A percentile compares a stretch with the other conserved stretches of the same genome.
Conservation (phyloP, 1,140 invertebrate genomes). For the Meloidogyne hapla region DNA sequence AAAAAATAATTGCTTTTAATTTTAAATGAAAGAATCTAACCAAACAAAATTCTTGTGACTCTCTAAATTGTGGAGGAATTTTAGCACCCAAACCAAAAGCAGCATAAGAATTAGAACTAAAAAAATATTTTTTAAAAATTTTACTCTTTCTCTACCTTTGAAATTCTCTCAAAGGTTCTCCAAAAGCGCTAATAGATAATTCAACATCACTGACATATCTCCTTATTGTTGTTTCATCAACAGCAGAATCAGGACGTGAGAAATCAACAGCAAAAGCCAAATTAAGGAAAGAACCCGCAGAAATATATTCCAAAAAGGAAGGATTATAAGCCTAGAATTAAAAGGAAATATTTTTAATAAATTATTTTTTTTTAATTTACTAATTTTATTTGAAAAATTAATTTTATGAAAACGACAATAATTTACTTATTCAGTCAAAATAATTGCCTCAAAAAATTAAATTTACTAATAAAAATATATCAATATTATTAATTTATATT, state of each 20-base stretch:
- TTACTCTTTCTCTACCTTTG: slow-evolving; percentile 22
- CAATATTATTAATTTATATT: too few relatives aligned
- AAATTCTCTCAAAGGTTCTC: slow-evolving; percentile 47
- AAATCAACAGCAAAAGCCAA: slow-evolving; percentile 58
- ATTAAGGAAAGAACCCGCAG: slow-evolving; percentile 48
- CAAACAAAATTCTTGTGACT: slow-evolving; percentile 59
- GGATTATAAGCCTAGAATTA: slow-evolving; percentile 20
- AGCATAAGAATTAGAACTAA: slow-evolving; percentile 47
- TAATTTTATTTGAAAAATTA: too few relatives aligned
- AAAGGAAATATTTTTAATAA: not conserved
- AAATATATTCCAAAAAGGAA: slow-evolving; percentile 56
- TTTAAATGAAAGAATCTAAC: slow-evolving; percentile 30
- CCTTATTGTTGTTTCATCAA: slow-evolving; percentile 36
- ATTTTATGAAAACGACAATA: too few relatives aligned
- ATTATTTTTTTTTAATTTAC: too few relatives aligned
- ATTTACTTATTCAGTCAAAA: too few relatives aligned
- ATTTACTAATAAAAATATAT: too few relatives aligned
- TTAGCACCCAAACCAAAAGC: slow-evolving; percentile 61
- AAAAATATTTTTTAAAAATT: slow-evolving; percentile 19
- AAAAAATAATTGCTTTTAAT: not conserved
- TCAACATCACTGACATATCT: slow-evolving; percentile 56
- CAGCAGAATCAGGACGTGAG: slow-evolving; percentile 40
- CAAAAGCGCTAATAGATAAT: slow-evolving; percentile 47
- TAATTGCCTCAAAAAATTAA: too few relatives aligned
- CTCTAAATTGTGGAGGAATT: slow-evolving; percentile 54